Conservation (phyloP, 2,888 invertebrate species). For the Tridacna gigas region DNA sequence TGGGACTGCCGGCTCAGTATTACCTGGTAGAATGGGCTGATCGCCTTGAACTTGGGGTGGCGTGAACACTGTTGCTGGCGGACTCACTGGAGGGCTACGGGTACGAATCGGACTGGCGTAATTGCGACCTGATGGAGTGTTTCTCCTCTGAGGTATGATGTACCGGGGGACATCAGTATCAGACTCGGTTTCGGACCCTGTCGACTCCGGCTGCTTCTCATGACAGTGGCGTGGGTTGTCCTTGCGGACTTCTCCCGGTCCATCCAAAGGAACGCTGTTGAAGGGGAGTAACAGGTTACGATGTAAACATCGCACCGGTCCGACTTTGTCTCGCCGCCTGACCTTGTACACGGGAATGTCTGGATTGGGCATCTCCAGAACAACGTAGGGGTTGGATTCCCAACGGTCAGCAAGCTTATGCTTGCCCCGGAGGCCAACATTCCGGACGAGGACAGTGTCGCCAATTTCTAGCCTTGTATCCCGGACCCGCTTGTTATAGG, state of each 20-base stretch:
- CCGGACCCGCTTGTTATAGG: background rate
- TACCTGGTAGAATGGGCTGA: too few species aligned
- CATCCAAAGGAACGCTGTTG: background rate
- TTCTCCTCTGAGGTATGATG: background rate
- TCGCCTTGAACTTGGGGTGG: too few species aligned
- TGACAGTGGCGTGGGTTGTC: background rate
- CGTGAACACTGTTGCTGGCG: too few species aligned
- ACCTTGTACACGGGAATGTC: constrained; percentile 6
- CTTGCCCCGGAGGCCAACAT: background rate
- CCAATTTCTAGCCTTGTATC: background rate
- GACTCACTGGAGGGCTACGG: background rate
- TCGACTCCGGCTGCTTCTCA: background rate
- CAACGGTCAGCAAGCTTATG: background rate
- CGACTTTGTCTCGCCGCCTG: background rate
- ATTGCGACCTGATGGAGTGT: background rate
- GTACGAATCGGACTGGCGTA: background rate
- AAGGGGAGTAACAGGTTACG: background rate
- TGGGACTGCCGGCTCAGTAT: too few species aligned
- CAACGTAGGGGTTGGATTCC: background rate
- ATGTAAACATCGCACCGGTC: background rate
- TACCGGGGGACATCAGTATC: background rate
- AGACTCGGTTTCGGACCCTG: background rate
- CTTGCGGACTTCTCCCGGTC: background rate
- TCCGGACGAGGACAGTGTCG: background rate
- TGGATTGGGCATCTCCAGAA: background rate